Evolutionary conservation across 1,140 invertebrate genomes (phyloP).

Genomic region (Euura saliciscinereae): DNA sequence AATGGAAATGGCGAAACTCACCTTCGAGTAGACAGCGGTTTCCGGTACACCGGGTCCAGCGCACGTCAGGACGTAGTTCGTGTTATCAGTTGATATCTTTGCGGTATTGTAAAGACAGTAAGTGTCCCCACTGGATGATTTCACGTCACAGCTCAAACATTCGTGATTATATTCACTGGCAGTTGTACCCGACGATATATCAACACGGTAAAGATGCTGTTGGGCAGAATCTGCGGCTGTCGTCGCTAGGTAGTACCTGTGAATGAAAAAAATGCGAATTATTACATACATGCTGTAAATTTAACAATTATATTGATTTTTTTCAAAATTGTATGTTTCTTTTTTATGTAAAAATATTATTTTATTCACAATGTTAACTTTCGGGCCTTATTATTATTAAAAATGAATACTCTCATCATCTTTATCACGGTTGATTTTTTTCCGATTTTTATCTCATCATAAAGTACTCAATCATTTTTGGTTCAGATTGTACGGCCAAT

Average conservation of each 20-base stretch:
- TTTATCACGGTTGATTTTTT: no score
- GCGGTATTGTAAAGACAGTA: slow-evolving; percentile 73
- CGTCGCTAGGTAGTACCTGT: slow-evolving; percentile 73
- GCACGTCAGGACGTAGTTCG: slow-evolving; percentile 76
- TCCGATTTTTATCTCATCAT: no score
- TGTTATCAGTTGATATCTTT: slow-evolving; percentile 70
- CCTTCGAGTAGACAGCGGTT: slow-evolving; percentile 58
- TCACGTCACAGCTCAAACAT: slow-evolving; percentile 68
- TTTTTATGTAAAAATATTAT: no score
- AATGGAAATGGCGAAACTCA: slow-evolving; percentile 28
- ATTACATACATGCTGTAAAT: no score
- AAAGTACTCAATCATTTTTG: no score
- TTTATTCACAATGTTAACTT: no score
- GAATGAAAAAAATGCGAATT: no score
- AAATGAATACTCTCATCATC: no score
- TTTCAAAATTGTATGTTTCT: no score
- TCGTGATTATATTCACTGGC: slow-evolving; percentile 43
- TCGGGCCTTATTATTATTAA: no score
- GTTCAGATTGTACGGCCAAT: no score
- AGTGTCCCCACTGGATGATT: slow-evolving; percentile 56
- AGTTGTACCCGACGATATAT: slow-evolving; percentile 28
- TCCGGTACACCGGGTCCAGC: slow-evolving; percentile 72
- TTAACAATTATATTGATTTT: no score
- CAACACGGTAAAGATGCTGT: slow-evolving; percentile 68
- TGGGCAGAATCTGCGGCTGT: slow-evolving; percentile 65